Conservation (phyloP, 2,888 invertebrate genomes). For the Agriotes lineatus region DNA sequence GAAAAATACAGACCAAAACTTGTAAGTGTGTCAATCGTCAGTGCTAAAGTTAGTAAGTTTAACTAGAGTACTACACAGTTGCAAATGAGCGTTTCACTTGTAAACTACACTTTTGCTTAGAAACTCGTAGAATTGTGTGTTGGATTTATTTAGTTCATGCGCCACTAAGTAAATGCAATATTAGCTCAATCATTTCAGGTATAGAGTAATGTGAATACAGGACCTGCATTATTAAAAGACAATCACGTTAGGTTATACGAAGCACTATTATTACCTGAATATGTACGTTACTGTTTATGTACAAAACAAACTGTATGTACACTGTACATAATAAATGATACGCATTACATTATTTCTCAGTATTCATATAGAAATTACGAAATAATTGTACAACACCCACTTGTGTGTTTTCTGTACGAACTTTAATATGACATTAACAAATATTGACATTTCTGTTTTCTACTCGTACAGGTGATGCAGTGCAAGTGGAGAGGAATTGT, state of each 20-base stretch:
- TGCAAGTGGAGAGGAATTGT: no score
- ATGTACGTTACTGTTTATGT: slow-evolving; percentile 24
- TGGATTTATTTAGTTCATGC: slow-evolving; percentile 22
- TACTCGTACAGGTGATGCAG: no score
- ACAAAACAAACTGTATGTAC: slow-evolving; percentile 24
- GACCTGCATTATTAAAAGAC: slow-evolving; percentile 10
- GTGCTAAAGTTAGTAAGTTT: no score
- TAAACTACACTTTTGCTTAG: slow-evolving; percentile 20
- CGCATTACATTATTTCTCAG: slow-evolving; percentile 2
- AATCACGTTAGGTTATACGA: slow-evolving; percentile 22
- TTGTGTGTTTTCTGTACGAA: no score
- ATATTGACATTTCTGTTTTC: no score
- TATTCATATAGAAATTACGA: no score
- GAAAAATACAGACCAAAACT: no score
- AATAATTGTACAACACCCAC: no score
- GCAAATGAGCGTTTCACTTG: no score
- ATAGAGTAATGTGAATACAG: slow-evolving; percentile 6
- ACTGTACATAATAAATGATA: slow-evolving; percentile 24
- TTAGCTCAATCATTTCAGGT: not conserved
- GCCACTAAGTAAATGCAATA: slow-evolving; percentile 18
- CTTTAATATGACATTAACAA: no score
- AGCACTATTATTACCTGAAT: slow-evolving; percentile 27
- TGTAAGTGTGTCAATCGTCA: no score
- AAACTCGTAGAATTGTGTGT: not conserved
- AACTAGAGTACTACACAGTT: no score